Evolutionary conservation across 2,888 invertebrate genomes (phyloP).

Genomic region (Hartigia nigra): DNA sequence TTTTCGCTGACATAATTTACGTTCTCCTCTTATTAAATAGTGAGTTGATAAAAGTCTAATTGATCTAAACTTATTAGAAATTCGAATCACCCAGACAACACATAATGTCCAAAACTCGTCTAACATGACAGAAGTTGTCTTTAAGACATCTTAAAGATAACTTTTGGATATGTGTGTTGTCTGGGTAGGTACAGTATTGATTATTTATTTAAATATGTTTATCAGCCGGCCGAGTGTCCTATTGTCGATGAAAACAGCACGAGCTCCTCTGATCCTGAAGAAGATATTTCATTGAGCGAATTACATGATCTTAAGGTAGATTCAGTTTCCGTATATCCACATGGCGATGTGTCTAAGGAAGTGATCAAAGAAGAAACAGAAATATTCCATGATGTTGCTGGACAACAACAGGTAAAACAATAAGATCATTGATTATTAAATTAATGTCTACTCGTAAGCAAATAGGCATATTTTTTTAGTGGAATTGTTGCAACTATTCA

Average conservation of each 20-base stretch:
- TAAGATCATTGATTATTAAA: neutral
- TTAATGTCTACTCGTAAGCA: neutral
- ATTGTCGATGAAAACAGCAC: slow-evolving; percentile 6
- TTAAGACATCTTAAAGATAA: no score
- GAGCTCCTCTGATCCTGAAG: slow-evolving; percentile 23
- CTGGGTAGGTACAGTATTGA: slow-evolving; percentile 1
- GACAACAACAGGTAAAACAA: neutral
- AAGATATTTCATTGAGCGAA: slow-evolving; percentile 31
- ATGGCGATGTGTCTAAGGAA: slow-evolving; percentile 1
- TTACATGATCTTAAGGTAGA: slow-evolving; percentile 28
- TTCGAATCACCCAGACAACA: no score
- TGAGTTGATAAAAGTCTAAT: neutral
- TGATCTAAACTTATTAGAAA: neutral
- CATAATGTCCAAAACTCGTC: no score
- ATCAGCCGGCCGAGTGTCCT: slow-evolving; percentile 28
- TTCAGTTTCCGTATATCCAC: neutral
- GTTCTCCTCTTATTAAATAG: neutral
- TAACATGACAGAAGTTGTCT: no score
- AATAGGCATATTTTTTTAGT: neutral
- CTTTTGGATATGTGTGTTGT: no score
- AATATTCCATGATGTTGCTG: neutral
- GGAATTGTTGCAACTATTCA: neutral
- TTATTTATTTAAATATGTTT: slow-evolving; percentile 9
- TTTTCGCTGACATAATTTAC: neutral
- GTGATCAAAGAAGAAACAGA: slow-evolving; percentile 19